Conservation (phyloP, 2,797 vertebrate species). For the Linurgus olivaceus region DNA sequence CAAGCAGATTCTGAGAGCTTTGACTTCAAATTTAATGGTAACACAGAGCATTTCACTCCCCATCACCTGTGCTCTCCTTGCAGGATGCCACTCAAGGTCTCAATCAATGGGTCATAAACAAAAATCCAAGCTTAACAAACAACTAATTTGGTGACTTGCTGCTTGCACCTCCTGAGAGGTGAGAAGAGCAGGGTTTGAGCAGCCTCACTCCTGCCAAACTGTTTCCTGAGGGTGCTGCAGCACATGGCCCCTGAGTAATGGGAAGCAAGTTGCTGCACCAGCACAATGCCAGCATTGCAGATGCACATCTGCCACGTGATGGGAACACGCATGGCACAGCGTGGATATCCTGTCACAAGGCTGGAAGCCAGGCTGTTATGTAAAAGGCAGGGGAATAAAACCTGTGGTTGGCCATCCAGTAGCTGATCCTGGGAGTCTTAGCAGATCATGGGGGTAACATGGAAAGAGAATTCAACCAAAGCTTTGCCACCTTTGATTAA, state of each 20-base stretch:
- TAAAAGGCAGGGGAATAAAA: not conserved
- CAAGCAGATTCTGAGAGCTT: not conserved
- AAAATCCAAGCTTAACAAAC: not conserved
- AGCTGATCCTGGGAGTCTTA: not conserved
- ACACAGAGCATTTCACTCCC: too few species aligned
- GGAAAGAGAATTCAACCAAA: not conserved
- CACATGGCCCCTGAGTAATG: not conserved
- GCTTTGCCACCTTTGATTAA: not conserved
- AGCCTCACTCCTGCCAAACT: not conserved
- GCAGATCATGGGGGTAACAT: not conserved
- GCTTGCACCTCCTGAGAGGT: not conserved
- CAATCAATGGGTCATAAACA: not conserved
- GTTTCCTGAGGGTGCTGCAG: not conserved
- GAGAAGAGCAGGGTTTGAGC: not conserved
- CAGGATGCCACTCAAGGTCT: not conserved
- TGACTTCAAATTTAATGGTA: not conserved
- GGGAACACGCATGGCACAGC: fast-evolving
- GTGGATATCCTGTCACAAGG: not conserved
- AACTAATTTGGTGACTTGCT: fast-evolving
- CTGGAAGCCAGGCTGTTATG: not conserved
- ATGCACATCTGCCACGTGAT: not conserved
- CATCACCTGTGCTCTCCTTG: not conserved
- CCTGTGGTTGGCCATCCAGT: not conserved
- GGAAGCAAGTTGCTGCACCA: not conserved
- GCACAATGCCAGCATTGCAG: fast-evolving